Base-by-base conservation (phyloP, 2,797 vertebrate species). In the Lepidocolaptes lacrymiger region DNA sequence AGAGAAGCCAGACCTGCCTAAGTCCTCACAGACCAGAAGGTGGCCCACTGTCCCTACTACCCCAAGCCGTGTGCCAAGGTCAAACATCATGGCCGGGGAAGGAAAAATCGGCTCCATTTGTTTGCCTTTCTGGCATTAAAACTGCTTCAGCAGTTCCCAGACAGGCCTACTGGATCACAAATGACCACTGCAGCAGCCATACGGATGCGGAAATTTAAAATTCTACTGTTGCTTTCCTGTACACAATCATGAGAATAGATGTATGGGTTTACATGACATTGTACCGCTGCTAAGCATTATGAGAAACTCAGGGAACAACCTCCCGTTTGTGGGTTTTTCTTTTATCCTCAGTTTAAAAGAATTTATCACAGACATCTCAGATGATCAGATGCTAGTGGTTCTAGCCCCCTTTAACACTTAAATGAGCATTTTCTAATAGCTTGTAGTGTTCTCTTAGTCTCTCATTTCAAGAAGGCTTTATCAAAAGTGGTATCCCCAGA, bases 31-130 rank as follows among this genome's bases (percentile, higher is more conserved):
- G 59, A 54, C 6, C 3, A 68, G 24, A 76, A 89, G 32, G 41
- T 30, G 24, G 36, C 8, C 48, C 30, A 8, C 11, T 5, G 5
- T 32, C 66, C 41, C 69, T 54, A 16, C 0, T 32, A 17, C 16
- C 14, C 32, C 48, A n/a, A 39, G 37, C 17, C 8, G 14, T 26
- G 36, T 9, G 32, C 22, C 16, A 15, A 62, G 39, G 17, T 82
- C 49, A 67, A 85, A 39, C 24, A 44, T 17, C 7, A 44, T 0
- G 0, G n/a, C 28, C 23, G 12, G 1, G 0, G 8, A 15, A 41
- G 14, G 48, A 85, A 59, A 69, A 62, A 7, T 17, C 36, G 20
- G 9, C 32, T 63, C 36, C 39, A 14, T 39, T 67, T 73, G 43
- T 84, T 51, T 85, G 55, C 76, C 30, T 24, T 87, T 68, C 52